Evolutionary conservation across 2,888 invertebrate species (phyloP), one percentile per base, ranked within the genome.

Genomic region (Heliconius erato): DNA sequence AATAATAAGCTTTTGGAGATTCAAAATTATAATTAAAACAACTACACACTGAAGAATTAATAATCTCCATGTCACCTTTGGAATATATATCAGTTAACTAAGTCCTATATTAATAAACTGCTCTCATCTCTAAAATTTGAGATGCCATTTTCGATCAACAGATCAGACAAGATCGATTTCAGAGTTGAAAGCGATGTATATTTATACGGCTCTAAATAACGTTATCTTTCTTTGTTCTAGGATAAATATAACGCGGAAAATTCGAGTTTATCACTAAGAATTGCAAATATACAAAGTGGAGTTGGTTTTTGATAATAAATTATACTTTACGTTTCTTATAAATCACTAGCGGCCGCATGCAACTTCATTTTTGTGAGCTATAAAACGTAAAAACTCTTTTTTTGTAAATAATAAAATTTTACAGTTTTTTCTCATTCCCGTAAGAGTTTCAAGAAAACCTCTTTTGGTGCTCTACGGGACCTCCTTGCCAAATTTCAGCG

Each of bases 271-370:
- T 80, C 92, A 12, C 84, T 93, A 44, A 93, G 92, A 87, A 92
- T 93, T 63, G 89, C 88, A 28, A 92, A 87, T 76, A 87, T 94
- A 54, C 91, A 92, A 80, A 92, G 93, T 44, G 90, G 90, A 54
- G 90, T 87, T 82, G 91, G 90, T 77, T 93, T 91, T 87, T 92
- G 86, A 84, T 82, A 44, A 85, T 74, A 81, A 81, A 83, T 63
- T 12, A 69, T 77, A 69, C 3, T 63, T n/a, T 11, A 63, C n/a
- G 12, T 79, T 83, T 12, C 35, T 19, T 28, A 68, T 49, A 28
- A 28, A 69, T 63, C n/a, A 54, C 54, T 23, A 54, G 7, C 23
- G 16, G 19, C 54, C 7, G 54, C 6, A 7, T 54, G 54, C 54
- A 19, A 19, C n/a, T 3, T n/a, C 23, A 7, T 23, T 59, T 59